Percentiles rank a stretch among this genome's conserved stretches.
These are phyloP conservation scores for Eidolon helvum DNA, from an alignment of 2,113 vertebrate species.

Conservation along the genomic window DNA sequence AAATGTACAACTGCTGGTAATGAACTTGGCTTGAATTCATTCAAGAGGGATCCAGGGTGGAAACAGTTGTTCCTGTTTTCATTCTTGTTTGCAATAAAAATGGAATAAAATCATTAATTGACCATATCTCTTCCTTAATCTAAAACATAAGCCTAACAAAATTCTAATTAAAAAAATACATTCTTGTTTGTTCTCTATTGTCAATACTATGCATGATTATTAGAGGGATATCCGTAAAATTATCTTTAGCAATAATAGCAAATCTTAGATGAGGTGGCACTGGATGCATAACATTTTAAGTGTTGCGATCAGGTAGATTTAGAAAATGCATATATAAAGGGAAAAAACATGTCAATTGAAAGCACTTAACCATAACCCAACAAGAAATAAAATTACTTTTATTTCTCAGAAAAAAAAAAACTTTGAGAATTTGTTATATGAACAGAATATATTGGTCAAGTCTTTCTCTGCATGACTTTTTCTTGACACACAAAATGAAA, in stretches of 20 bases:
- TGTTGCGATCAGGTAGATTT: background rate
- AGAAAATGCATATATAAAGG: slow-evolving; percentile 20
- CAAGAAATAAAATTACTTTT: slow-evolving; percentile 38
- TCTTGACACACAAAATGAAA: background rate
- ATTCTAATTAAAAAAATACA: background rate
- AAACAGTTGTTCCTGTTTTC: background rate
- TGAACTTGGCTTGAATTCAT: background rate
- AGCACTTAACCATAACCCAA: background rate
- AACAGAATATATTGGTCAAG: background rate
- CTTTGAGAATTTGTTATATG: background rate
- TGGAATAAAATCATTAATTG: background rate
- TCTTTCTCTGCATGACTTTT: background rate
- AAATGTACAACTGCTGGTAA: background rate
- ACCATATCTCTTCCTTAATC: background rate
- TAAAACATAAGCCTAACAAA: slow-evolving; percentile 11
- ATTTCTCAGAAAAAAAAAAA: background rate
- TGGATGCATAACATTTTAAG: background rate
- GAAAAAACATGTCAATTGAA: background rate
- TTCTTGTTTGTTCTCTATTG: background rate
- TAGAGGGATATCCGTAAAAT: background rate
- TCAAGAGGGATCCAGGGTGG: background rate
- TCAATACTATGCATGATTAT: background rate
- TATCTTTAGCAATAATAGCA: background rate
- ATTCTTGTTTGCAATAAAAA: slow-evolving; percentile 2
- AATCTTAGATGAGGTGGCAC: background rate